Evolutionary conservation across 1,140 invertebrate genomes (phyloP).

Genomic region (Elymnias hypermnestra): DNA sequence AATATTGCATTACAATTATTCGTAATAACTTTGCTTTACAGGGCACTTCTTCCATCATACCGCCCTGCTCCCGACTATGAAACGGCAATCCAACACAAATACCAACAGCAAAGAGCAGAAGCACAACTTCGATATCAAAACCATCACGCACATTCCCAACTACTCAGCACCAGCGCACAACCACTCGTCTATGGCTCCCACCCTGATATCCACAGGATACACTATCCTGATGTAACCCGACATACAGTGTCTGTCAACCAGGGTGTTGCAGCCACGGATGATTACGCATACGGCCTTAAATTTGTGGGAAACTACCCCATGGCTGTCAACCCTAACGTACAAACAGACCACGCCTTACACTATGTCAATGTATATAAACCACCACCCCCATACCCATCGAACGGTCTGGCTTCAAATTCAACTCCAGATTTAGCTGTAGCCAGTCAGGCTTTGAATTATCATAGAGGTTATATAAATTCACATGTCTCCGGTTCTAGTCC

Average conservation of each 20-base stretch:
- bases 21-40: conserved; percentile 30
- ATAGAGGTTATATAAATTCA: conserved; percentile 74
- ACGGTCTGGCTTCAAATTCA: conserved; percentile 83
- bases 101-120: conserved; percentile 71
- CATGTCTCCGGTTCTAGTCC: conserved; percentile 86
- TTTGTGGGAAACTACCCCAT: conserved; percentile 55
- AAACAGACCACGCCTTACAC: conserved; percentile 69
- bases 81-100: conserved; percentile 91
- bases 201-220: conserved; percentile 79
- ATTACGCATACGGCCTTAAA: conserved; percentile 51
- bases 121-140: conserved; percentile 62
- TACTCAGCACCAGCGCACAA: conserved; percentile 39
- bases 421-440: conserved; percentile 88
- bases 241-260: conserved; percentile 69
- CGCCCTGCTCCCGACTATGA: conserved; percentile 95
- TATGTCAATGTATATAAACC: conserved; percentile 86
- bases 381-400: conserved; percentile 88
- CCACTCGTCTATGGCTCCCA: conserved; percentile 79
- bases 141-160: conserved; percentile 51
- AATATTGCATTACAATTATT: no score
- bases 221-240: conserved; percentile 80
- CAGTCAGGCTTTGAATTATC: conserved; percentile 73
- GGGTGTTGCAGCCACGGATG: conserved; percentile 42
- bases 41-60: conserved; percentile 90
- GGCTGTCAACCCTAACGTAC: conserved; percentile 58